Evolutionary conservation across 1,140 invertebrate species (phyloP).

Genomic region (Drosophila mauritiana): DNA sequence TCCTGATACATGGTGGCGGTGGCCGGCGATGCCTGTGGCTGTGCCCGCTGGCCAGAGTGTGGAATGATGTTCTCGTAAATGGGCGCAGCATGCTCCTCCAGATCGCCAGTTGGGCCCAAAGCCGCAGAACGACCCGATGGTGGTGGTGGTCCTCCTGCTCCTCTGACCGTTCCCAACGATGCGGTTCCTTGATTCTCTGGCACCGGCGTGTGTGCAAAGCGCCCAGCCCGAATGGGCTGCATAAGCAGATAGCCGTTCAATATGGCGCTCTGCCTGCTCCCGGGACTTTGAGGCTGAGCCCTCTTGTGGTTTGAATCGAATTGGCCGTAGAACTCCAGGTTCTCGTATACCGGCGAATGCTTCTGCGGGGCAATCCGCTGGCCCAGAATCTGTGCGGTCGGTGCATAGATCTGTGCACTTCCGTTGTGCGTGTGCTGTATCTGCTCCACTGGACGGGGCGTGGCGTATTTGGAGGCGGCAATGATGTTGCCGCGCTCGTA

Average conservation of each 20-base stretch:
- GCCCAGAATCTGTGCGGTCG: slow-evolving; percentile 65
- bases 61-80: slow-evolving; percentile 91
- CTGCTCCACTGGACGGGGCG: slow-evolving; percentile 89
- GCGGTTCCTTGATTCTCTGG: slow-evolving; percentile 46
- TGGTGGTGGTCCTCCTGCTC: neutral
- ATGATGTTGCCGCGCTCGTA: slow-evolving; percentile 88
- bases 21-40: slow-evolving; percentile 82
- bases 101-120: slow-evolving; percentile 1
- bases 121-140: neutral
- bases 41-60: slow-evolving; percentile 84
- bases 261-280: slow-evolving; percentile 70
- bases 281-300: slow-evolving; percentile 85
- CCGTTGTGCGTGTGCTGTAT: slow-evolving; percentile 60
- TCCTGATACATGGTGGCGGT: slow-evolving; percentile 80
- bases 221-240: slow-evolving; percentile 64
- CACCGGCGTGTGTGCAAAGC: slow-evolving; percentile 81
- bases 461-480: slow-evolving; percentile 89
- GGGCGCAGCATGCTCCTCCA: slow-evolving; percentile 82
- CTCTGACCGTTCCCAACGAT: neutral
- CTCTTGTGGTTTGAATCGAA: slow-evolving; percentile 80
- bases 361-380: slow-evolving; percentile 79
- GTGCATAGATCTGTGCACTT: slow-evolving; percentile 66
- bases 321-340: slow-evolving; percentile 90
- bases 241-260: slow-evolving; percentile 60
- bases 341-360: slow-evolving; percentile 90